Evolutionary conservation across 2,888 invertebrate genomes (phyloP).

Genomic region (Tillus elongatus): DNA sequence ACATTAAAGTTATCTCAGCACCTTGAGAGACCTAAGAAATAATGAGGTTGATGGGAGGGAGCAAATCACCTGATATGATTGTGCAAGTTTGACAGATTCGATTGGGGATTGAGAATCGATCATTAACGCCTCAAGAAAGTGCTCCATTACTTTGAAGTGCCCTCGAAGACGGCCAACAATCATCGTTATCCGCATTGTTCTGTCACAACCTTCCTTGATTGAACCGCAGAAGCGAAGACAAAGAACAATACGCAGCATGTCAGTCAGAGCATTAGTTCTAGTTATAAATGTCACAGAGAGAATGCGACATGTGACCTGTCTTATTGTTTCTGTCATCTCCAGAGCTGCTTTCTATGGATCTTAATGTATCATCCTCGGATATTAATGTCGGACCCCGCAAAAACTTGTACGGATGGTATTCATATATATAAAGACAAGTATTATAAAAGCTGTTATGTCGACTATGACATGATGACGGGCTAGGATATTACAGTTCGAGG

Average conservation of each 20-base stretch:
- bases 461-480: no score
- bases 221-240: constrained; percentile 28
- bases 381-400: constrained; percentile 28
- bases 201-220: constrained; percentile 30
- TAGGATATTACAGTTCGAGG: no score
- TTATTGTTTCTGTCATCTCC: constrained; percentile 36
- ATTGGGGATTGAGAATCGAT: constrained; percentile 31
- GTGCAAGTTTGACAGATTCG: constrained; percentile 36
- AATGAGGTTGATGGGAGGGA: constrained; percentile 15
- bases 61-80: constrained; percentile 32
- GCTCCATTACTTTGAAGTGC: constrained; percentile 37
- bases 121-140: constrained; percentile 40
- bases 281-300: constrained; percentile 36
- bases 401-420: no score
- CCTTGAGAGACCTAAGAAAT: not conserved
- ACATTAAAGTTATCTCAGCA: not conserved
- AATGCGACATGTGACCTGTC: constrained; percentile 31
- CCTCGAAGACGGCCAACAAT: constrained; percentile 38
- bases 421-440: no score
- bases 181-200: constrained; percentile 42
- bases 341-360: constrained; percentile 18
- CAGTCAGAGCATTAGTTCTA: constrained; percentile 33
- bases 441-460: no score
- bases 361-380: constrained; percentile 30
- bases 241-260: constrained; percentile 35